Percentiles rank a stretch among this genome's conserved stretches.
Conservation (phyloP, 1,140 invertebrate genomes). For the Apis laboriosa region DNA sequence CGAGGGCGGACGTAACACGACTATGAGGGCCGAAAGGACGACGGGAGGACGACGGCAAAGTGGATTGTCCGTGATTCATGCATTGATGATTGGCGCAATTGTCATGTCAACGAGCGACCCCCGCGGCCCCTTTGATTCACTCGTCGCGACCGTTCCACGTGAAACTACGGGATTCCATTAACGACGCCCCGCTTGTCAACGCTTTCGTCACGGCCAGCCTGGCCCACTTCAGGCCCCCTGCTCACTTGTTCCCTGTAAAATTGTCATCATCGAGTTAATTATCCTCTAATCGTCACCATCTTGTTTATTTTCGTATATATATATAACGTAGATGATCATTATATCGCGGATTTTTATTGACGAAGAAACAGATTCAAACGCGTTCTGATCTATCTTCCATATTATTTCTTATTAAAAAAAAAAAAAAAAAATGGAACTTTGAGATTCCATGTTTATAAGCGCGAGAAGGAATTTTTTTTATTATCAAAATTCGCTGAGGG, state of each 20-base stretch:
- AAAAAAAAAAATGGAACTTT: too few species aligned
- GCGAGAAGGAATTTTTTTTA: too few species aligned
- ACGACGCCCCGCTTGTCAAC: constrained; percentile 36
- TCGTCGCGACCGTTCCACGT: constrained; percentile 48
- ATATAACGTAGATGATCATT: too few species aligned
- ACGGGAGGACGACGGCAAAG: constrained; percentile 51
- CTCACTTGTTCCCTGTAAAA: constrained; percentile 23
- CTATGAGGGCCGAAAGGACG: constrained; percentile 35
- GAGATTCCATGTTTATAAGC: too few species aligned
- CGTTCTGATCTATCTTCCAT: too few species aligned
- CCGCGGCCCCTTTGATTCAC: constrained; percentile 68
- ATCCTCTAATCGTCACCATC: too few species aligned
- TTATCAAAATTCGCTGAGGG: too few species aligned
- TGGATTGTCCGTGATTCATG: constrained; percentile 68
- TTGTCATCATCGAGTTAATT: background rate
- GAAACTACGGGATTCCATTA: constrained; percentile 70
- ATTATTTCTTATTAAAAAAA: too few species aligned
- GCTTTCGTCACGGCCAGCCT: constrained; percentile 42
- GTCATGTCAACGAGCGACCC: constrained; percentile 67
- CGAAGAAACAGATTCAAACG: too few species aligned
- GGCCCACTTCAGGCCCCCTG: constrained; percentile 16
- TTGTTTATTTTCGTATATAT: too few species aligned
- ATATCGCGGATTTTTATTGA: too few species aligned
- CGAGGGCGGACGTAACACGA: constrained; percentile 62
- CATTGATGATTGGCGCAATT: constrained; percentile 68